Conservation (phyloP, 2,797 vertebrate species). For the Xyrichtys novacula region DNA sequence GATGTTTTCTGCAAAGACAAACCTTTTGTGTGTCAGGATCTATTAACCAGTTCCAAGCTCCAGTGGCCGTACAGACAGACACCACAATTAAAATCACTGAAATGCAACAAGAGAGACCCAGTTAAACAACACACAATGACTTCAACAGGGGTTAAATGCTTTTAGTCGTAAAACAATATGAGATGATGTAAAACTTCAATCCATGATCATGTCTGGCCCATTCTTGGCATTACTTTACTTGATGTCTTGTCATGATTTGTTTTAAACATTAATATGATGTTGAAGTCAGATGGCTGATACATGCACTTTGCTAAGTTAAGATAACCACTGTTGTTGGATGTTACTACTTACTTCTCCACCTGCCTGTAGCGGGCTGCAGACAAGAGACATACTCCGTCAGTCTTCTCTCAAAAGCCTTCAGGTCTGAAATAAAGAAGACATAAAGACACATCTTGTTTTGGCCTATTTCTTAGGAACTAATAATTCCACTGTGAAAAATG, state of each 20-base stretch:
- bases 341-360: conserved; percentile 96
- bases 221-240: background rate
- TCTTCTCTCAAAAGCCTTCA: conserved; percentile 99
- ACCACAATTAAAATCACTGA: conserved; percentile 99
- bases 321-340: background rate
- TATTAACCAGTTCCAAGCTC: conserved; percentile 99
- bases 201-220: background rate
- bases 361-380: conserved; percentile 97
- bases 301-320: background rate
- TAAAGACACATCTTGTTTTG: background rate
- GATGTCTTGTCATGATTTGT: no score
- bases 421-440: conserved; percentile 84
- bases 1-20: conserved; percentile 6
- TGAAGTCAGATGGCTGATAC: background rate
- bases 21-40: conserved; percentile 99
- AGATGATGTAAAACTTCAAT: background rate
- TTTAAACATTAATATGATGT: no score
- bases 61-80: conserved; percentile 98
- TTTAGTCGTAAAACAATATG: background rate
- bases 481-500: no score
- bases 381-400: conserved; percentile 98
- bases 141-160: background rate
- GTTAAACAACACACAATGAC: background rate
- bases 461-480: no score
- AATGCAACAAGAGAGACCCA: conserved; percentile 25